Conservation (phyloP, 1,140 invertebrate species). For the Drosophila baimaii region DNA sequence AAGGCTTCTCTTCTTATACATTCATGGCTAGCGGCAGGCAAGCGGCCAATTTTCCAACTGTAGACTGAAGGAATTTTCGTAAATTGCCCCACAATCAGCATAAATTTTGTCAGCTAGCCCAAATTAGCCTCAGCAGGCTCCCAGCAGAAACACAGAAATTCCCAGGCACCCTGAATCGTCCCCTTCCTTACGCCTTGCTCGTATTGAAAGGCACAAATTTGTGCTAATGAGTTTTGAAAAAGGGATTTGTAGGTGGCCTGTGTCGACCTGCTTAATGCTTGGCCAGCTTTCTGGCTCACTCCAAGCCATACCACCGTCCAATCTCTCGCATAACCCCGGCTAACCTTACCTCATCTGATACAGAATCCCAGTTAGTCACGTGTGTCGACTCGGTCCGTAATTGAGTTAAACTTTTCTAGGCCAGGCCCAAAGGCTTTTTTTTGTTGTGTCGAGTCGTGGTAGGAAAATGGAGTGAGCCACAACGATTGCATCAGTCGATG, state of each 20-base stretch:
- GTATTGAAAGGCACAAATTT: constrained; percentile 79
- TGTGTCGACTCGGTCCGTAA: constrained; percentile 64
- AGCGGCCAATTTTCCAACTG: constrained; percentile 63
- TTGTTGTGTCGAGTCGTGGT: constrained; percentile 16
- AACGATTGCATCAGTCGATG: constrained; percentile 70
- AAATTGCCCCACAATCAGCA: constrained; percentile 82
- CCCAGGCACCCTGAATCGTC: background rate
- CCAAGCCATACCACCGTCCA: constrained; percentile 1
- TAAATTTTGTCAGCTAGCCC: constrained; percentile 67
- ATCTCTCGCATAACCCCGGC: constrained; percentile 24
- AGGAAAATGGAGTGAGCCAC: constrained; percentile 26
- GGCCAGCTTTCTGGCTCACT: constrained; percentile 59
- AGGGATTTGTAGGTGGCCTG: constrained; percentile 66
- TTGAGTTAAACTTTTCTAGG: constrained; percentile 82
- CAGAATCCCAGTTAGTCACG: constrained; percentile 64
- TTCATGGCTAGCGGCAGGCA: constrained; percentile 34
- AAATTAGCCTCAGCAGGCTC: constrained; percentile 46
- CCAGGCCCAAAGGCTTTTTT: constrained; percentile 61
- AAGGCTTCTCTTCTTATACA: constrained; percentile 20
- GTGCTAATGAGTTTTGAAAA: constrained; percentile 82
- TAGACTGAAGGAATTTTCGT: constrained; percentile 62
- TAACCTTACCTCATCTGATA: constrained; percentile 50
- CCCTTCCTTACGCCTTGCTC: constrained; percentile 33
- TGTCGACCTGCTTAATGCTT: constrained; percentile 66
- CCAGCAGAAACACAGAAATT: constrained; percentile 8